phyloP scores from a whole-genome alignment of 2,888 invertebrate species.

The Enchytraeus crypticus region DNA sequence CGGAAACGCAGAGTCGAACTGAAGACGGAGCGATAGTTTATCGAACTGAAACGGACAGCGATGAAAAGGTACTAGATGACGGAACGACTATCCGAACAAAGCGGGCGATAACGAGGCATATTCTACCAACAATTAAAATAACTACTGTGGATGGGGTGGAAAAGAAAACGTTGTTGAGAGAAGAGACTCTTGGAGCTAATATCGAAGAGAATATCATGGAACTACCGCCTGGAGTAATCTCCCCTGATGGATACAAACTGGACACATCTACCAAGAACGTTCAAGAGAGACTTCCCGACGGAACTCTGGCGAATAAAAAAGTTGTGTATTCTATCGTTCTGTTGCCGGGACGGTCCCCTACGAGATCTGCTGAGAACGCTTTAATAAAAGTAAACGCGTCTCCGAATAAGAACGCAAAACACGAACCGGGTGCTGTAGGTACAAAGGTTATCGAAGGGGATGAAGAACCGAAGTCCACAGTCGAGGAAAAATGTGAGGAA shows the following conservation, averaged over 20 bases:
- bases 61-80: conserved; percentile 1
- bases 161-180: background rate
- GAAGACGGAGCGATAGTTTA: conserved; percentile 1
- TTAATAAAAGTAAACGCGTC: background rate
- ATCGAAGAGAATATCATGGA: conserved; percentile 4
- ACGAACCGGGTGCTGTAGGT: background rate
- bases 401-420: background rate
- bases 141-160: background rate
- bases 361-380: background rate
- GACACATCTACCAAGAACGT: background rate
- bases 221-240: background rate
- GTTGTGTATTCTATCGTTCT: background rate
- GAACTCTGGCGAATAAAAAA: background rate
- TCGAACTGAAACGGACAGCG: background rate
- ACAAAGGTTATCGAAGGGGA: conserved; percentile 4
- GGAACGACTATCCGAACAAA: background rate
- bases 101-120: background rate
- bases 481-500: conserved; percentile 1
- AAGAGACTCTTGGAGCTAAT: background rate
- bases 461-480: conserved; percentile 2
- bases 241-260: background rate
- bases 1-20: background rate
- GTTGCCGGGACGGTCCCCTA: background rate
- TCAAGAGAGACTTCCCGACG: background rate
- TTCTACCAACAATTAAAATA: background rate